Percentiles rank a stretch among this genome's conserved stretches.
phyloP scores from a whole-genome alignment of 2,888 invertebrate genomes.

The Labia minor region DNA sequence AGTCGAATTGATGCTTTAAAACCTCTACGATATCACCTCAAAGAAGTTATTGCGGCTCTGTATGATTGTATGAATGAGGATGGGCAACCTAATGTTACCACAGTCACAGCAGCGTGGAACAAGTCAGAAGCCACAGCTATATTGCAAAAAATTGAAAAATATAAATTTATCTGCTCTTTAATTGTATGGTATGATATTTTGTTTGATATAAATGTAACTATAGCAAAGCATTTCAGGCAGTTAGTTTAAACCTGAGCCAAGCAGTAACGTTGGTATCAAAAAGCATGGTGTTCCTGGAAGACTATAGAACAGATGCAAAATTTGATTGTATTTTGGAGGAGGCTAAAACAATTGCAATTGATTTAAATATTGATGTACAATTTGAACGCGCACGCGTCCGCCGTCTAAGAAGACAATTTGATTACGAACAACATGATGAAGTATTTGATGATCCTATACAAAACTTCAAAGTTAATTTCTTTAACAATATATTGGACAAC shows the following conservation, averaged over 20 bases:
- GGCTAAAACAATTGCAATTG: constrained; percentile 21
- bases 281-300: constrained; percentile 20
- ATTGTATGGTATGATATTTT: constrained; percentile 23
- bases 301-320: constrained; percentile 20
- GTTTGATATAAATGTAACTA: constrained; percentile 20
- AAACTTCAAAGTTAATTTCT: no score
- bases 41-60: constrained; percentile 14
- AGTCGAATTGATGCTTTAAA: constrained; percentile 21
- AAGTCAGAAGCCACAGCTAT: background rate
- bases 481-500: no score
- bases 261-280: constrained; percentile 14
- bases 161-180: constrained; percentile 25
- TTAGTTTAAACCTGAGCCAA: constrained; percentile 19
- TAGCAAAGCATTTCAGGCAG: constrained; percentile 23
- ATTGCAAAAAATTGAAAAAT: constrained; percentile 21
- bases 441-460: no score
- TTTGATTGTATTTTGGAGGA: constrained; percentile 19
- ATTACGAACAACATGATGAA: no score
- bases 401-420: no score
- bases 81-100: no score
- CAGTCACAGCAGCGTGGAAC: no score
- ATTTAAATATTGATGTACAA: constrained; percentile 16
- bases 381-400: no score
- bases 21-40: constrained; percentile 24
- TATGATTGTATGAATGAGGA: background rate